phyloP scores from a whole-genome alignment of 2,797 vertebrate species.

The Malacoraja senta region DNA sequence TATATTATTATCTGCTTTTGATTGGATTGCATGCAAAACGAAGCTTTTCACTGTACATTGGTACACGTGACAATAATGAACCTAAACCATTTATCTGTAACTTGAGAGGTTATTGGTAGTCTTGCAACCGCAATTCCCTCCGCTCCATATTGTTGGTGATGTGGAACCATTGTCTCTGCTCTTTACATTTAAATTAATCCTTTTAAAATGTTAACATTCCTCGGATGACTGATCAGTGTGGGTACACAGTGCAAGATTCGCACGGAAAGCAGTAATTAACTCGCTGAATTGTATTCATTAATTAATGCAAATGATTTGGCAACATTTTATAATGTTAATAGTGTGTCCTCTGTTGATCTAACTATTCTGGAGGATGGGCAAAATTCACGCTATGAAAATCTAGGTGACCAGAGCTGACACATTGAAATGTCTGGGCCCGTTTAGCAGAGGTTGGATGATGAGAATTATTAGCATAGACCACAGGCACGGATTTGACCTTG shows the following conservation, averaged over 20 bases:
- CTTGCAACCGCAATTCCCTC: neutral
- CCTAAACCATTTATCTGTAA: neutral
- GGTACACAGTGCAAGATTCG: neutral
- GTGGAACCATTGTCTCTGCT: neutral
- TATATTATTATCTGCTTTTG: too few species aligned
- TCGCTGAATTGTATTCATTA: conserved; percentile 18
- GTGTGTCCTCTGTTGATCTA: neutral
- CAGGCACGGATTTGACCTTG: neutral
- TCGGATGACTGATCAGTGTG: neutral
- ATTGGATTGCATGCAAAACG: too few species aligned
- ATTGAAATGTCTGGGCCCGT: neutral
- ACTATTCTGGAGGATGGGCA: neutral
- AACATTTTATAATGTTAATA: conserved; percentile 1
- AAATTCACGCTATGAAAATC: neutral
- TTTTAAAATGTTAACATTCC: neutral
- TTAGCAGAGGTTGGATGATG: neutral
- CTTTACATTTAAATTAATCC: conserved; percentile 30
- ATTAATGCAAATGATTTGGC: conserved; percentile 13
- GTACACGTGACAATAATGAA: too few species aligned
- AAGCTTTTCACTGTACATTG: too few species aligned
- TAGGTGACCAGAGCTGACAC: neutral
- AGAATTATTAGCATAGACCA: neutral
- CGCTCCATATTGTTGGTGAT: neutral
- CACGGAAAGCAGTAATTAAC: neutral
- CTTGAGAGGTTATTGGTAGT: neutral